Evolutionary conservation across 2,113 vertebrate species (phyloP).

Genomic region (Chrysemys picta): DNA sequence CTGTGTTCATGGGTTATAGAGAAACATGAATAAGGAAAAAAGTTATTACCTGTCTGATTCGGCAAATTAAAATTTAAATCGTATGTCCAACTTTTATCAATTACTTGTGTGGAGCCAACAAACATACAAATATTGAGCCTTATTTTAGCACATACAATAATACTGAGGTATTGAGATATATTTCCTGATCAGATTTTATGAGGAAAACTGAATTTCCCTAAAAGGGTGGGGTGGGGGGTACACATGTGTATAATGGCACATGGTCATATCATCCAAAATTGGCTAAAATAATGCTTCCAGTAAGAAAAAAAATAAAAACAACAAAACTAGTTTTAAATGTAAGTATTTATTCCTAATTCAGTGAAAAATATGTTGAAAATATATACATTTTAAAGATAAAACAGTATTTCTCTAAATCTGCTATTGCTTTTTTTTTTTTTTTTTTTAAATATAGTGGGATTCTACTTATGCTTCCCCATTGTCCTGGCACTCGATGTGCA

Average conservation of each 20-base stretch:
- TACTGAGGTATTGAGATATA: neutral
- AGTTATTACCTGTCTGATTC: slow-evolving; percentile 16
- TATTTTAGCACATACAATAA: neutral
- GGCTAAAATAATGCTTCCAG: slow-evolving; percentile 17
- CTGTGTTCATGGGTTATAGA: slow-evolving; percentile 9
- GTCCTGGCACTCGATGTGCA: neutral
- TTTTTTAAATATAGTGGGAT: neutral
- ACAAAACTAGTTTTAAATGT: neutral
- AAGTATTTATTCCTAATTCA: neutral
- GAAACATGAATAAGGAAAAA: slow-evolving; percentile 46
- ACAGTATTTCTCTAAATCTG: neutral
- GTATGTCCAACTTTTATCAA: neutral
- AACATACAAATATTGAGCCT: neutral
- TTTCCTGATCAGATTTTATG: neutral
- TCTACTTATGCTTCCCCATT: neutral
- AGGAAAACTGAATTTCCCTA: neutral
- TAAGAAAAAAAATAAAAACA: neutral
- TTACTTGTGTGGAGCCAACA: slow-evolving; percentile 16
- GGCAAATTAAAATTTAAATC: slow-evolving; percentile 44
- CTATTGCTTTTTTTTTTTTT: neutral
- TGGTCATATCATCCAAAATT: neutral
- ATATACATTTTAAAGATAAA: neutral
- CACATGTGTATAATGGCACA: neutral
- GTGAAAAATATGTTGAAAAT: neutral
- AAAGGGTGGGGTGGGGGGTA: neutral